A percentile compares a stretch with the other conserved stretches of the same genome.
Conservation (phyloP, 1,140 invertebrate species). For the Polypedilum vanderplanki region DNA sequence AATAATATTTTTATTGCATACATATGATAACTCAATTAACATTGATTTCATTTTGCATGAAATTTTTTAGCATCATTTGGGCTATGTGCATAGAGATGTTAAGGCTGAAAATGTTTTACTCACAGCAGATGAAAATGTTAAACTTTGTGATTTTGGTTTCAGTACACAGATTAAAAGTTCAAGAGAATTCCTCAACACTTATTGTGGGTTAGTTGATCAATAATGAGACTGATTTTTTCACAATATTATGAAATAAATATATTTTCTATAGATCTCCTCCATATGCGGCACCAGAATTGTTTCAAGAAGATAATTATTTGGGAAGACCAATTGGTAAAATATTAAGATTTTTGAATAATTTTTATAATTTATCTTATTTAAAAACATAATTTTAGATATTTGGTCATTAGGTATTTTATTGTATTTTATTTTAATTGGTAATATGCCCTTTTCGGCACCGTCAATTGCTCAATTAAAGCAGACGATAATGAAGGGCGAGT, state of each 20-base stretch:
- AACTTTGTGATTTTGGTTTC: constrained; percentile 80
- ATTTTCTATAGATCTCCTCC: constrained; percentile 74
- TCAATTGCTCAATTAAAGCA: constrained; percentile 59
- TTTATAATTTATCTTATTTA: too few species aligned
- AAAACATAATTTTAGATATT: too few species aligned
- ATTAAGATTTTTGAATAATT: too few species aligned
- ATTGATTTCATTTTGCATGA: neutral
- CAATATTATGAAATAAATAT: too few species aligned
- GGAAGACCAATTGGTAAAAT: constrained; percentile 54
- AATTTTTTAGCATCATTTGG: constrained; percentile 47
- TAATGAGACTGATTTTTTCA: too few species aligned
- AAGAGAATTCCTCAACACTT: constrained; percentile 66
- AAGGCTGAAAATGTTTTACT: constrained; percentile 77
- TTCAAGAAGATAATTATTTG: constrained; percentile 68
- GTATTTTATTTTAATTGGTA: constrained; percentile 72
- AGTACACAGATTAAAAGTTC: constrained; percentile 46
- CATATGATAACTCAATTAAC: constrained; percentile 23
- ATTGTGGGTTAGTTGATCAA: constrained; percentile 62
- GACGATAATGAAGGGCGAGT: constrained; percentile 59
- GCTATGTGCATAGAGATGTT: constrained; percentile 80
- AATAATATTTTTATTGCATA: constrained; percentile 29
- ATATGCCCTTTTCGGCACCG: constrained; percentile 67
- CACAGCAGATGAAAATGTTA: constrained; percentile 47
- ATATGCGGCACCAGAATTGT: constrained; percentile 82
- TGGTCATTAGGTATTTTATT: constrained; percentile 79